A percentile compares a stretch with the other conserved stretches of the same genome.
Evolutionary conservation across 2,888 invertebrate genomes (phyloP).

Genomic region (Pammene fasciana): DNA sequence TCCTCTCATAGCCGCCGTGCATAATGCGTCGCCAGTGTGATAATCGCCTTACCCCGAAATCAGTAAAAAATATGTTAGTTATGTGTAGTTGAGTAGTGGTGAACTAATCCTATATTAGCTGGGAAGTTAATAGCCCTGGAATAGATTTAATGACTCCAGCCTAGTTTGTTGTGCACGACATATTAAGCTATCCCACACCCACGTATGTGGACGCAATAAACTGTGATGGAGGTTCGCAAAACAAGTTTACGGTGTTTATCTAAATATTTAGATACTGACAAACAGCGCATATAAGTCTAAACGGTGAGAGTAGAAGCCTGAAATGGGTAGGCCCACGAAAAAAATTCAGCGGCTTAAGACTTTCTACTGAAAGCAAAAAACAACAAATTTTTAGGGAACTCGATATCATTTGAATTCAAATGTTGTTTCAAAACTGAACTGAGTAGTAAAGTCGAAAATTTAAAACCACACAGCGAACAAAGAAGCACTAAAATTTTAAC

Average conservation of each 20-base stretch:
- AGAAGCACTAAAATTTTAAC: conserved; percentile 6
- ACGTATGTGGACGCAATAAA: neutral
- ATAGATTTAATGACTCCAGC: neutral
- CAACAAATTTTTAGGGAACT: no score
- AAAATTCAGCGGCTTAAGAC: no score
- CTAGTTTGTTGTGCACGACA: neutral
- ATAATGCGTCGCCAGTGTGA: no score
- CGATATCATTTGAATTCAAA: no score
- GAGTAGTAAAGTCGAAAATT: neutral
- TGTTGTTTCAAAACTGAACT: neutral
- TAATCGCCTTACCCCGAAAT: no score
- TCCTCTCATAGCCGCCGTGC: no score
- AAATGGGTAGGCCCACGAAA: no score
- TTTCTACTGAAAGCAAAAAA: no score
- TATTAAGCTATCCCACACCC: conserved; percentile 7
- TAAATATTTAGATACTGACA: neutral
- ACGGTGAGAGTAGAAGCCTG: no score
- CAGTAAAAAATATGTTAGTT: no score
- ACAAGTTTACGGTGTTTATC: neutral
- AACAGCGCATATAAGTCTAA: no score
- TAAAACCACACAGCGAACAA: neutral
- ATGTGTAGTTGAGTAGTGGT: no score
- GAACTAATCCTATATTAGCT: neutral
- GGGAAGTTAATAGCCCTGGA: neutral
- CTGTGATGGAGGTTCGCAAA: neutral